Conservation (phyloP, 2,797 vertebrate genomes). For the Margarornis squamiger region DNA sequence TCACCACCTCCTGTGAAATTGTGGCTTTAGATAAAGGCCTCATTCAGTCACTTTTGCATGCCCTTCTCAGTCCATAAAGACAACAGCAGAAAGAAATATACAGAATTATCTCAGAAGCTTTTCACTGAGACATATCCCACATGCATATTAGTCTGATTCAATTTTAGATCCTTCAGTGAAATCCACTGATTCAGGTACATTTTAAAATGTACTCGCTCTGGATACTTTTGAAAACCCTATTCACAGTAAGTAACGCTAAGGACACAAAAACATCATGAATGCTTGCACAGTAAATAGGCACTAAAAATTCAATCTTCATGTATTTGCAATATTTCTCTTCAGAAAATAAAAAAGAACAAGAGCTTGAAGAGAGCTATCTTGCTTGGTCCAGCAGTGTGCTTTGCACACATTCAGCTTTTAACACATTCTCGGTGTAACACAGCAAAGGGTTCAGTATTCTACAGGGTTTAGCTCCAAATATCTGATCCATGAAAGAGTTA, state of each 20-base stretch:
- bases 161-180: background rate
- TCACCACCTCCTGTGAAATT: background rate
- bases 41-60: background rate
- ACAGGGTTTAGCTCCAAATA: background rate
- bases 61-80: background rate
- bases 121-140: background rate
- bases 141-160: background rate
- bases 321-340: background rate
- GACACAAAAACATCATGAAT: background rate
- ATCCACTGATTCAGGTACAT: background rate
- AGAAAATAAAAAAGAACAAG: background rate
- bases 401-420: background rate
- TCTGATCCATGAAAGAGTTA: background rate
- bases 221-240: background rate
- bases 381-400: background rate
- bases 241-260: background rate
- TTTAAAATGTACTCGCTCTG: background rate
- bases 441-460: background rate
- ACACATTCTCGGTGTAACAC: background rate
- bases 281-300: background rate
- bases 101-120: background rate
- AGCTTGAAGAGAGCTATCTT: background rate
- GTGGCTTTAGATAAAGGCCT: background rate
- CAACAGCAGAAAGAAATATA: background rate
- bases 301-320: background rate